Percentiles rank a stretch among this genome's conserved stretches.
phyloP scores from a whole-genome alignment of 2,888 invertebrate species.

The Tricholauxania praeusta region DNA sequence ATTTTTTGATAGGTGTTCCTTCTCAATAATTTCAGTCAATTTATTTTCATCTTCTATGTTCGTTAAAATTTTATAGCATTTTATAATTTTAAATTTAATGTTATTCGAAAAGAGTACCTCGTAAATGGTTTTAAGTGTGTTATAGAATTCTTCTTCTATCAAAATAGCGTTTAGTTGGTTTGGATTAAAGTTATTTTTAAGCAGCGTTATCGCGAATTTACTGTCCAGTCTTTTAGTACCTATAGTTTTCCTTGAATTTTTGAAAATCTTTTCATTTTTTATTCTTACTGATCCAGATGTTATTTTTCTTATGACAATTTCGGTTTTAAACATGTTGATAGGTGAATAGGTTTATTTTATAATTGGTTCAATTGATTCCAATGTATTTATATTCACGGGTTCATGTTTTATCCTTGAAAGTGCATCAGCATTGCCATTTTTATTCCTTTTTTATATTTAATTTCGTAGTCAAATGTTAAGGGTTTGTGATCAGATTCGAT shows the following conservation, averaged over 20 bases:
- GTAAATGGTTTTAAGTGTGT: too few relatives aligned
- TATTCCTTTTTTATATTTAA: constrained; percentile 31
- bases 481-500: constrained; percentile 40
- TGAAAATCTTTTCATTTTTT: constrained; percentile 31
- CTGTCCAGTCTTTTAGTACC: constrained; percentile 20
- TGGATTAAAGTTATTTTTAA: constrained; percentile 34
- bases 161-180: constrained; percentile 16
- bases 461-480: constrained; percentile 41
- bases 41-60: too few relatives aligned
- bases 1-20: too few relatives aligned
- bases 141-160: constrained; percentile 39
- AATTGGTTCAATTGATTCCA: constrained; percentile 19
- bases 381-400: constrained; percentile 17
- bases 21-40: too few relatives aligned
- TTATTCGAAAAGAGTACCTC: too few relatives aligned
- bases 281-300: constrained; percentile 25
- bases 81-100: too few relatives aligned
- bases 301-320: constrained; percentile 17
- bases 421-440: constrained; percentile 37
- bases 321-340: constrained; percentile 23
- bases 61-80: too few relatives aligned
- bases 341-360: constrained; percentile 27
- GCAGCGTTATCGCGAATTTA: constrained; percentile 12
- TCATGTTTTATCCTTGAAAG: constrained; percentile 35
- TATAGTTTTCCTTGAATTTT: constrained; percentile 30